These are phyloP conservation scores for Amphimedon queenslandica DNA, from an alignment of 37 sponge, comb jelly and placozoan genomes.

Conservation along the genomic window DNA sequence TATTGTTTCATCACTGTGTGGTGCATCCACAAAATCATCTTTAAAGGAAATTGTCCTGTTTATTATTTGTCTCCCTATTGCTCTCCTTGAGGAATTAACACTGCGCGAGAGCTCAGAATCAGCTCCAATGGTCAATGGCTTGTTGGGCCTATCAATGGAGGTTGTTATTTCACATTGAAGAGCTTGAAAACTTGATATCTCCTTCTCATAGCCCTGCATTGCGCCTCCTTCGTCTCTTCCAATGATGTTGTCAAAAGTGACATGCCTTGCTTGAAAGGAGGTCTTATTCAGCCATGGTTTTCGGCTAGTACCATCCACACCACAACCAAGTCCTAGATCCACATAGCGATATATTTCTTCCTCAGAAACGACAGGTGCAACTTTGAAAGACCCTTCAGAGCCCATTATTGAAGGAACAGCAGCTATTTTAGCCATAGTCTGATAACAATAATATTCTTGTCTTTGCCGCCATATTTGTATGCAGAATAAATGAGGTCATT, in stretches of 20 bases:
- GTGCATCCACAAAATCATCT: slow-evolving; percentile 35
- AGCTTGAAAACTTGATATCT: slow-evolving; percentile 22
- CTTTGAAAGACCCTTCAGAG: neutral
- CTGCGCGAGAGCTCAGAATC: slow-evolving; percentile 36
- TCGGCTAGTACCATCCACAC: slow-evolving; percentile 11
- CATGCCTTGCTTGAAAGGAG: slow-evolving; percentile 37
- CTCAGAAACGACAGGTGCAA: slow-evolving; percentile 1
- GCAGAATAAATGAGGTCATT: too few species aligned
- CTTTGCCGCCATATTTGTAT: too few species aligned
- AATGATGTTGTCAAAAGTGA: slow-evolving; percentile 13
- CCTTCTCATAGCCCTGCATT: slow-evolving; percentile 42
- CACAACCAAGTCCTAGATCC: slow-evolving; percentile 43
- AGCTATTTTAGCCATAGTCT: too few species aligned
- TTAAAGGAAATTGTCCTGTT: slow-evolving; percentile 44
- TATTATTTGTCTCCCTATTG: slow-evolving; percentile 34
- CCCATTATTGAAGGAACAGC: too few species aligned
- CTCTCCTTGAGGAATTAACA: slow-evolving; percentile 15
- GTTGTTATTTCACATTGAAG: slow-evolving; percentile 21
- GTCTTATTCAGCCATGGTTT: slow-evolving; percentile 37
- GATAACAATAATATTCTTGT: too few species aligned
- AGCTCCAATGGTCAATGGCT: slow-evolving; percentile 29
- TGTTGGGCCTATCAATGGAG: slow-evolving; percentile 20
- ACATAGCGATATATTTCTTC: slow-evolving; percentile 4
- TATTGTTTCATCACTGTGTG: neutral
- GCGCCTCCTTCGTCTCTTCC: slow-evolving; percentile 59